Evolutionary conservation across 2,113 vertebrate species (phyloP).

Genomic region (Anarrhichthys ocellatus): DNA sequence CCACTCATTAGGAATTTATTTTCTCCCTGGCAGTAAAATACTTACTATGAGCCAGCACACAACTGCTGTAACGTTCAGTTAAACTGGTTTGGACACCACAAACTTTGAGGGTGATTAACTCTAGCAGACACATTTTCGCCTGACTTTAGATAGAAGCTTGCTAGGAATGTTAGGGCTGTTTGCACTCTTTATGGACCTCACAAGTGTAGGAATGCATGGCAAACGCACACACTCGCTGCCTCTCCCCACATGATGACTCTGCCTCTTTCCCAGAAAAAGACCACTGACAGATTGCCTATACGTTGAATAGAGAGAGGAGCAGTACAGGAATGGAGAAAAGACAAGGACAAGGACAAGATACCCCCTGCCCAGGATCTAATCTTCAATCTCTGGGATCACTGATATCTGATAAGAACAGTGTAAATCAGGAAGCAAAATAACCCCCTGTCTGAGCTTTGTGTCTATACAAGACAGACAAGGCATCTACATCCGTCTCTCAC

Average conservation of each 20-base stretch:
- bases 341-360: conserved; percentile 74
- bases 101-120: conserved; percentile 32
- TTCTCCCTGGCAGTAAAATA: conserved; percentile 17
- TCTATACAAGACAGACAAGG: conserved; percentile 60
- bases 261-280: conserved; percentile 41
- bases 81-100: conserved; percentile 29
- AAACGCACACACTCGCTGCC: neutral
- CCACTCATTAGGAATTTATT: conserved; percentile 41
- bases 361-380: conserved; percentile 67
- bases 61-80: conserved; percentile 11
- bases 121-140: neutral
- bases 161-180: neutral
- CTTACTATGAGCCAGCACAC: conserved; percentile 27
- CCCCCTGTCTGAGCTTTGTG: conserved; percentile 52
- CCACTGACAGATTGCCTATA: conserved; percentile 69
- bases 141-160: neutral
- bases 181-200: neutral
- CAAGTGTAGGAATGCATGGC: conserved; percentile 4
- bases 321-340: conserved; percentile 32
- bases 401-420: conserved; percentile 75
- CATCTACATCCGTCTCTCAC: conserved; percentile 57
- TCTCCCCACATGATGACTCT: conserved; percentile 27
- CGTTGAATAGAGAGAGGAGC: conserved; percentile 38
- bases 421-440: conserved; percentile 72
- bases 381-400: conserved; percentile 71